Evolutionary conservation across 2,888 invertebrate genomes (phyloP), one percentile per base, ranked within the genome.

Genomic region (Sminthurides aquaticus): DNA sequence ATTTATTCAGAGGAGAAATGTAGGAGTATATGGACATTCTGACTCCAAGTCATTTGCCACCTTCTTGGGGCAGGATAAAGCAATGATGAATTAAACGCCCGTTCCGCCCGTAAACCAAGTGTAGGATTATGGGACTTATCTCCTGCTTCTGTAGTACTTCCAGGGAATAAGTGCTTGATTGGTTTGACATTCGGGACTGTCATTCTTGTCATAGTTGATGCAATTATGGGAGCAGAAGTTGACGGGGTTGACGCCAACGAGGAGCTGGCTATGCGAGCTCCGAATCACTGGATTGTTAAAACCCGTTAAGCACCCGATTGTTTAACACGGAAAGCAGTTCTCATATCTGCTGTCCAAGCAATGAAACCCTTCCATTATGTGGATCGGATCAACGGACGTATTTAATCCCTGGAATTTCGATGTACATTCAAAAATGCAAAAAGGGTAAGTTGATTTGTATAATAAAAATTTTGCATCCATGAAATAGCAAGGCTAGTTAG

Each of bases 381-480:
- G 60, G 52, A 3, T 60, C 60, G 2, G 61, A 61, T 29, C 18
- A 27, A 34, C 26, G 55, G 25, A 61, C 61, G 11, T 61, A 61
- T 20, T 1, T 61, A 20, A 61, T 54, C 34, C 55, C 55, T 8
- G 61, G 61, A 34, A 54, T 61, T 2, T 55, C 34, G n/a, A 3
- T 11, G 3, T 61, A 55, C 24, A 18, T 22, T 55, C 54, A 54
- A 18, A 27, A 3, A 20, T 61, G 61, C 34, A 61, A 52, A 5
- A n/a, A n/a, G n/a, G n/a, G n/a, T n/a, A n/a, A n/a, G n/a, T n/a
- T n/a, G n/a, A n/a, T n/a, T n/a, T n/a, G n/a, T n/a, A n/a, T n/a
- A n/a, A n/a, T n/a, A n/a, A n/a, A n/a, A n/a, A n/a, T n/a, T n/a
- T n/a, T n/a, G n/a, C n/a, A n/a, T n/a, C n/a, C n/a, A n/a, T n/a